Evolutionary conservation across 2,888 invertebrate species (phyloP).

Genomic region (Maniola hyperantus): DNA sequence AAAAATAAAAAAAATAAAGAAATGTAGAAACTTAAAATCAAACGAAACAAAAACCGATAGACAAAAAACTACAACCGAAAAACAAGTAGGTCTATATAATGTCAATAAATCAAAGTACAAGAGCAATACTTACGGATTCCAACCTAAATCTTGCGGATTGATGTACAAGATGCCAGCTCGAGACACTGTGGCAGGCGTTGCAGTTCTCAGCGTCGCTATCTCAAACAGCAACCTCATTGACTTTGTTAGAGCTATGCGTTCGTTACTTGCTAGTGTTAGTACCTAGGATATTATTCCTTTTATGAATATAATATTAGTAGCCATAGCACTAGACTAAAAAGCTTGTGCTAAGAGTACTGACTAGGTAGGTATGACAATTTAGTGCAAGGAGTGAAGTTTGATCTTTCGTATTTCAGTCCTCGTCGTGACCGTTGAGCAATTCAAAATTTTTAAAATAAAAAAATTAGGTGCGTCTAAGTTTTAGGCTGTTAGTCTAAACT

Average conservation of each 20-base stretch:
- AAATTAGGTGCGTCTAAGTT: too few species aligned
- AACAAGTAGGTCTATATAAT: neutral
- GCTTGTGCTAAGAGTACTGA: too few species aligned
- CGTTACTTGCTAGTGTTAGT: slow-evolving; percentile 95
- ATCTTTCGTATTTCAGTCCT: too few species aligned
- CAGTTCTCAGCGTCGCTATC: slow-evolving; percentile 93
- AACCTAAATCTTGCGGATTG: slow-evolving; percentile 96
- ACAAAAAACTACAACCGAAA: neutral
- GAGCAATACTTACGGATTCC: slow-evolving; percentile 90
- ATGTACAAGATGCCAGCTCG: slow-evolving; percentile 97
- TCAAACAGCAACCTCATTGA: slow-evolving; percentile 96
- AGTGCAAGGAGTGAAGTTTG: too few species aligned
- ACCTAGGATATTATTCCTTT: slow-evolving; percentile 72
- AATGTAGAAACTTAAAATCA: too few species aligned
- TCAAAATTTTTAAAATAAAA: too few species aligned
- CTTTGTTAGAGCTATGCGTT: slow-evolving; percentile 94
- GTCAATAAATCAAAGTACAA: neutral
- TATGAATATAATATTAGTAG: neutral
- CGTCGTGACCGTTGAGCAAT: too few species aligned
- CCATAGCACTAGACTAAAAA: too few species aligned
- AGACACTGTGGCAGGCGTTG: slow-evolving; percentile 97
- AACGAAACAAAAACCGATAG: too few species aligned
- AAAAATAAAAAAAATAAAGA: too few species aligned
- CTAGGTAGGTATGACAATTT: too few species aligned
- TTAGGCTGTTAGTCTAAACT: too few species aligned